Conservation (phyloP, 2,888 invertebrate species). For the Oligia latruncula region DNA sequence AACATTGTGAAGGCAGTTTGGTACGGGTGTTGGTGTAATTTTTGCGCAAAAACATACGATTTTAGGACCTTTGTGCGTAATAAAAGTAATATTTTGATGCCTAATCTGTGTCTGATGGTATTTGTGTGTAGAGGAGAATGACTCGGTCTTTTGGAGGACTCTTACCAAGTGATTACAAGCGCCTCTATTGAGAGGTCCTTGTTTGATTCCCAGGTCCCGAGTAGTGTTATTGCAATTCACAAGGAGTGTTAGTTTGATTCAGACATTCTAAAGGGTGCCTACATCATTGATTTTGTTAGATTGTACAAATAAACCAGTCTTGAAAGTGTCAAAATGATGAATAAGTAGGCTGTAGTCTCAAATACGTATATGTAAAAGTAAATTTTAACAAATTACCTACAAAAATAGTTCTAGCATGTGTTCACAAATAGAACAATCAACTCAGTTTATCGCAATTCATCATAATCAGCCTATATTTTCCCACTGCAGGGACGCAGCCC, state of each 20-base stretch:
- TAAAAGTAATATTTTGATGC: not conserved
- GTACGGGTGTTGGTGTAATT: not conserved
- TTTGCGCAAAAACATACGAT: not conserved
- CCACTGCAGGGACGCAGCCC: too few species aligned
- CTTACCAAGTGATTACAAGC: conserved; percentile 29
- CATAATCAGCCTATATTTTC: too few species aligned
- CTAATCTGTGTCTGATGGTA: conserved; percentile 15
- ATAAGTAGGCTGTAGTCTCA: not conserved
- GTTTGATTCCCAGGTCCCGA: conserved; percentile 23
- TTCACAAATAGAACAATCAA: not conserved
- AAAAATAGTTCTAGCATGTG: not conserved
- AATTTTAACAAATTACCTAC: not conserved
- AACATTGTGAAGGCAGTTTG: conserved; percentile 27
- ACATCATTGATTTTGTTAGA: not conserved
- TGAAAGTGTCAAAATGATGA: not conserved
- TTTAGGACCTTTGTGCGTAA: not conserved
- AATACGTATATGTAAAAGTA: not conserved
- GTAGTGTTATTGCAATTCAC: conserved; percentile 39
- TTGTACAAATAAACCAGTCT: not conserved
- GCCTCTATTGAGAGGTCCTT: conserved; percentile 39
- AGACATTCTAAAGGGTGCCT: conserved; percentile 8
- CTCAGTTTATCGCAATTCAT: not conserved
- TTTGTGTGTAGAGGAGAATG: conserved; percentile 18
- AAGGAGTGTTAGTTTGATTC: conserved; percentile 16
- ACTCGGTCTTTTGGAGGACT: conserved; percentile 31